These are phyloP conservation scores for Poecilus cupreus DNA, from an alignment of 2,888 invertebrate species.

Conservation along the genomic window DNA sequence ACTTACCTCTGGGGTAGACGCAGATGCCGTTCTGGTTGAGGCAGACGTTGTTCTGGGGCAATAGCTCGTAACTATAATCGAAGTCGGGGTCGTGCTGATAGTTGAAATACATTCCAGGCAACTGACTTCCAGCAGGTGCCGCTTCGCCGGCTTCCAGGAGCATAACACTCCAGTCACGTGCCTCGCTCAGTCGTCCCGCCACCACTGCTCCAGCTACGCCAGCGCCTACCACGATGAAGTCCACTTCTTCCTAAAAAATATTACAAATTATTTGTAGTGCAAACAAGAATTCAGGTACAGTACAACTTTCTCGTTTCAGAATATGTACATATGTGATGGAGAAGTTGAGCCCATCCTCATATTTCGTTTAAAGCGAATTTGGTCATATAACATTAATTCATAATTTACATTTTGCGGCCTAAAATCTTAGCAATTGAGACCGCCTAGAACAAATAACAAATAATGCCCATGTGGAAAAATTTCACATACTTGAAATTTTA, in stretches of 20 bases:
- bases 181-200: constrained; percentile 58
- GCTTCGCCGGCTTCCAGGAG: constrained; percentile 59
- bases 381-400: no score
- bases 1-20: constrained; percentile 56
- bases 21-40: constrained; percentile 46
- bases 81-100: constrained; percentile 51
- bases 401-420: no score
- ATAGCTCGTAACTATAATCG: constrained; percentile 52
- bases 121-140: constrained; percentile 52
- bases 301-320: no score
- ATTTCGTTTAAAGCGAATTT: no score
- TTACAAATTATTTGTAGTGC: no score
- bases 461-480: no score
- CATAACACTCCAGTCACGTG: constrained; percentile 33
- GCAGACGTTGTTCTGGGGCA: constrained; percentile 55
- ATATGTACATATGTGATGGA: no score
- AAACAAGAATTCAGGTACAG: no score
- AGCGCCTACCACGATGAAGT: constrained; percentile 59
- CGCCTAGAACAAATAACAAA: no score
- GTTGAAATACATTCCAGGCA: constrained; percentile 58
- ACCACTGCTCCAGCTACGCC: constrained; percentile 56
- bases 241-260: constrained; percentile 53
- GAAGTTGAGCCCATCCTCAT: no score
- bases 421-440: no score
- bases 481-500: no score